Conservation (phyloP, 1,140 invertebrate species). For the Drosophila dunni region DNA sequence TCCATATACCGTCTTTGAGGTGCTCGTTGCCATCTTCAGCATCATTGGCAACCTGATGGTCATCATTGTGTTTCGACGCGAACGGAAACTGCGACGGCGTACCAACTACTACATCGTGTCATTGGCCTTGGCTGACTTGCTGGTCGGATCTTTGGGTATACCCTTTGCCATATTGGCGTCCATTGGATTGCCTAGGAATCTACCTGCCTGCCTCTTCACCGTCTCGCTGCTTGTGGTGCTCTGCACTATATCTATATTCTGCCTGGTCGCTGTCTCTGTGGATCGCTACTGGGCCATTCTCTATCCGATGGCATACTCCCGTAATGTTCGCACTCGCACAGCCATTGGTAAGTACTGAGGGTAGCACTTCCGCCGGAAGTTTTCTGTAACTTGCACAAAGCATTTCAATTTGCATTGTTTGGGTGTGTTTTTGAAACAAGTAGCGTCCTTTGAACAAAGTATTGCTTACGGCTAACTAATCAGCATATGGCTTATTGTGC, state of each 20-base stretch:
- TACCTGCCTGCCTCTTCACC: conserved; percentile 94
- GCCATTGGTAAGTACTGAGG: conserved; percentile 90
- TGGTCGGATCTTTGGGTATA: conserved; percentile 92
- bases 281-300: conserved; percentile 97
- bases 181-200: conserved; percentile 90
- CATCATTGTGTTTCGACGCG: conserved; percentile 92
- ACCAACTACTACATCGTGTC: conserved; percentile 97
- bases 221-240: conserved; percentile 93
- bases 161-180: conserved; percentile 92
- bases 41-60: conserved; percentile 94
- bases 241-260: conserved; percentile 96
- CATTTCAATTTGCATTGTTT: conserved; percentile 14
- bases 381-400: not conserved
- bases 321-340: conserved; percentile 93
- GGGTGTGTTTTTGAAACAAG: conserved; percentile 35
- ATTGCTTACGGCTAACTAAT: conserved; percentile 29
- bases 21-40: conserved; percentile 92
- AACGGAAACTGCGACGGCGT: conserved; percentile 90
- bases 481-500: conserved; percentile 13
- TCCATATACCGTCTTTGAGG: conserved; percentile 87
- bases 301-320: conserved; percentile 94
- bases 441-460: conserved; percentile 17
- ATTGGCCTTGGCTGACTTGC: conserved; percentile 92
- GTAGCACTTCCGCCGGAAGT: too few relatives aligned
- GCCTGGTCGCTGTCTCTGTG: conserved; percentile 94